phyloP scores from a whole-genome alignment of 2,888 invertebrate genomes.

The Sphaeridia pumilis region DNA sequence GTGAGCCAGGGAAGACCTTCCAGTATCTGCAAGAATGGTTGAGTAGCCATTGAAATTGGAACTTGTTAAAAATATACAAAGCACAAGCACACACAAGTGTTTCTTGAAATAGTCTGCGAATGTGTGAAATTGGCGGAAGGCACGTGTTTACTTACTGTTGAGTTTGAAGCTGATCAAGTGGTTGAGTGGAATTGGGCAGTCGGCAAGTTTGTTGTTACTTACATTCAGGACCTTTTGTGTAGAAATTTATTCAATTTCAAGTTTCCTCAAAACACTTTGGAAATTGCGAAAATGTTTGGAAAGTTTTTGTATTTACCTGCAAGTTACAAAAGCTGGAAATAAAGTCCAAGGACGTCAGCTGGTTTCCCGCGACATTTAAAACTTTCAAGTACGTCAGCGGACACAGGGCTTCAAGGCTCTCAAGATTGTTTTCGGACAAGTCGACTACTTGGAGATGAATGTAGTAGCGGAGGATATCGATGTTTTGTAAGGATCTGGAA shows the following conservation, averaged over 20 bases:
- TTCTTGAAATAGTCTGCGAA: too few relatives aligned
- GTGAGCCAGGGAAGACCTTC: background rate
- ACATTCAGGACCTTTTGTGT: background rate
- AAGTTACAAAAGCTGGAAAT: slow-evolving; percentile 8
- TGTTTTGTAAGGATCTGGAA: slow-evolving; percentile 4
- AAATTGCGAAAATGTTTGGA: too few relatives aligned
- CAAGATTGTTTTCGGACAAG: slow-evolving; percentile 7
- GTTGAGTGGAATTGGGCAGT: too few relatives aligned
- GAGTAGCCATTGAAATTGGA: too few relatives aligned
- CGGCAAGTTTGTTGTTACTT: too few relatives aligned
- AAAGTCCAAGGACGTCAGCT: background rate
- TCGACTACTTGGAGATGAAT: slow-evolving; percentile 8
- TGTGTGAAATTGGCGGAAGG: too few relatives aligned
- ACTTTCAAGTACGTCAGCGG: slow-evolving; percentile 7
- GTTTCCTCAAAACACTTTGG: background rate
- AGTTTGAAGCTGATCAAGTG: too few relatives aligned
- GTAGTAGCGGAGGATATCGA: slow-evolving; percentile 12
- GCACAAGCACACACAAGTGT: too few relatives aligned
- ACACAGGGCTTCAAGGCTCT: background rate
- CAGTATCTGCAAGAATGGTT: too few relatives aligned
- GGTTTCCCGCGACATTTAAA: slow-evolving; percentile 13
- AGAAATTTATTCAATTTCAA: background rate
- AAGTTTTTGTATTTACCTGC: slow-evolving; percentile 6
- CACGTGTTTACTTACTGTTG: too few relatives aligned
- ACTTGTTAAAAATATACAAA: too few relatives aligned